Evolutionary conservation across 2,797 vertebrate species (phyloP), one percentile per base, ranked within the genome.

Genomic region (Micrastur ruficollis): DNA sequence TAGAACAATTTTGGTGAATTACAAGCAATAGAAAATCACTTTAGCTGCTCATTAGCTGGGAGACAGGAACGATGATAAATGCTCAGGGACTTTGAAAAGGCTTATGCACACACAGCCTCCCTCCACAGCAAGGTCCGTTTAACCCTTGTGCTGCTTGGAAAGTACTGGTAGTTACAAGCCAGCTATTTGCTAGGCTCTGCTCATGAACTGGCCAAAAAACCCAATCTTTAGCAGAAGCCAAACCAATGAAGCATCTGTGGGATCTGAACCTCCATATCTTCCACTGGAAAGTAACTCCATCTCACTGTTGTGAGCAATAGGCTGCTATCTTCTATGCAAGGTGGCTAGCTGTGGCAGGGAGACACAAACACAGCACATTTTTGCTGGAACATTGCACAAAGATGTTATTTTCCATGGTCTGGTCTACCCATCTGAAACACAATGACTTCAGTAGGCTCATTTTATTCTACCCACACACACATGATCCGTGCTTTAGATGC

Each of bases 1-100:
- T 98, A 97, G 95, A 97, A 97, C 97, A 97, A 98, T 98, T 98
- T 91, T 90, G 94, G 95, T 93, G 97, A 98, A 98, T 98, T 98
- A 97, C 95, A 97, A 97, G 98, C 97, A 97, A 98, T 97, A 98
- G 97, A 98, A 98, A 98, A 98, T 97, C 97, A 97, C 96, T 98
- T 96, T 95, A 97, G 96, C 94, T 97, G 90, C 91, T 98, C 97
- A 97, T 98, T 98, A 98, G 96, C 89, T 84, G 55, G 55, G 85
- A 98, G 94, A 95, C 94, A 95, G 92, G 89, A 97, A 93, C 4
- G 52, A 97, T 97, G 96, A 98, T 93, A 92, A 97, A 97, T 97
- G 91, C 76, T 81, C 56, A 22, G 93, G 95, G 90, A 93, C 52
- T 40, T 92, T 84, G 86, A 92, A 96, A 94, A 88, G 86, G 84